phyloP scores from a whole-genome alignment of 2,888 invertebrate genomes.

The Scotopteryx bipunctaria region DNA sequence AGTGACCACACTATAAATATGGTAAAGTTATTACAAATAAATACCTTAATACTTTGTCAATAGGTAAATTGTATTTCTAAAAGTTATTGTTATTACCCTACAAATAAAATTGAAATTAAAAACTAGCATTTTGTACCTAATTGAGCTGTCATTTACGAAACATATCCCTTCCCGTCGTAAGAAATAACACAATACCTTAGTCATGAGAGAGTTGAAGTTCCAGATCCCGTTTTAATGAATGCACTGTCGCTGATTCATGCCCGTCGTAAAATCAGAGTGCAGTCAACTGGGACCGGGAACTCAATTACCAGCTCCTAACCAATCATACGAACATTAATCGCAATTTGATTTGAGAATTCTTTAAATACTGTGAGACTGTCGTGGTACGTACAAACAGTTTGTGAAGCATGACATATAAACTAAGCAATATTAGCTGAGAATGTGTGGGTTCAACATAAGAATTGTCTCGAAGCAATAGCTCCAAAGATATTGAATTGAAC shows the following conservation, averaged over 20 bases:
- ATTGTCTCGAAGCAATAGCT: too few relatives aligned
- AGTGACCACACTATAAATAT: too few relatives aligned
- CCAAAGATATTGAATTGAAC: too few relatives aligned
- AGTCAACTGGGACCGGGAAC: constrained; percentile 56
- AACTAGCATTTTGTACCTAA: too few relatives aligned
- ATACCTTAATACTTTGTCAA: too few relatives aligned
- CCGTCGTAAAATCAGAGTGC: constrained; percentile 64
- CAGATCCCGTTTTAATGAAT: constrained; percentile 61
- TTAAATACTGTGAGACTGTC: constrained; percentile 1
- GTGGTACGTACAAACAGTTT: neutral
- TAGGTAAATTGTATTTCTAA: too few relatives aligned
- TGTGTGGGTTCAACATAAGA: too few relatives aligned
- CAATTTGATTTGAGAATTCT: constrained; percentile 30
- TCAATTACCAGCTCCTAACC: constrained; percentile 47
- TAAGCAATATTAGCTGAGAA: too few relatives aligned
- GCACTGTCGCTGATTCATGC: constrained; percentile 66
- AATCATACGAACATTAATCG: constrained; percentile 41
- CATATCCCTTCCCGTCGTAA: neutral
- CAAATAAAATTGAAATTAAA: too few relatives aligned
- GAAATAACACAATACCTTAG: constrained; percentile 45
- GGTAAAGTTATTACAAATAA: too few relatives aligned
- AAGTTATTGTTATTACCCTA: too few relatives aligned
- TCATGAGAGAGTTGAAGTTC: constrained; percentile 46
- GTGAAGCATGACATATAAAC: neutral
- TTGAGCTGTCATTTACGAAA: too few relatives aligned